These are phyloP conservation scores for Chelonia mydas DNA, from an alignment of 2,797 vertebrate genomes.

Conservation along the genomic window DNA sequence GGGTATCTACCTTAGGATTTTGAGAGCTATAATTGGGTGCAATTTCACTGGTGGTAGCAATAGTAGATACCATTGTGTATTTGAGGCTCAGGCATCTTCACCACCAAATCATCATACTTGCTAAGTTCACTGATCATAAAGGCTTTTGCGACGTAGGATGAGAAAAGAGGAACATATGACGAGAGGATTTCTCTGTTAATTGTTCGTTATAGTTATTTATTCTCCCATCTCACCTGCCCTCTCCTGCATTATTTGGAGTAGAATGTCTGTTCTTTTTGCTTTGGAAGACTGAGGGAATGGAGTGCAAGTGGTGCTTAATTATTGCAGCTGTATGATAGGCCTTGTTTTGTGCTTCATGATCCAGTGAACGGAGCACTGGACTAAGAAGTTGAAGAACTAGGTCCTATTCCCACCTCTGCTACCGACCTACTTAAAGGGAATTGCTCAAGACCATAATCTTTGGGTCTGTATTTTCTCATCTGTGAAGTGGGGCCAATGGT, in stretches of 20 bases:
- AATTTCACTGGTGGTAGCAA: background rate
- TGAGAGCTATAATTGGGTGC: background rate
- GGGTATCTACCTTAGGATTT: background rate
- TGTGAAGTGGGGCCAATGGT: background rate
- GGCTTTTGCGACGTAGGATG: background rate
- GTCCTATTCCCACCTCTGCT: background rate
- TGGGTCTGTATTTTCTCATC: fast-evolving
- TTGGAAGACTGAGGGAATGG: background rate
- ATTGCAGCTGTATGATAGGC: fast-evolving
- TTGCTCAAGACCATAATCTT: too few species aligned
- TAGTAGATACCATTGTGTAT: background rate
- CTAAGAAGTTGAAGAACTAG: background rate
- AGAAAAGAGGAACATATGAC: background rate
- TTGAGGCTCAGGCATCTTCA: background rate
- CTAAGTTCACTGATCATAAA: background rate
- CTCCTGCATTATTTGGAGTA: background rate
- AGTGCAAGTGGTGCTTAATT: background rate
- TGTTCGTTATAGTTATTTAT: background rate
- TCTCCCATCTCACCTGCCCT: background rate
- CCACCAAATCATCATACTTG: fast-evolving
- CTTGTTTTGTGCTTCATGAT: background rate
- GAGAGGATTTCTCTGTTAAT: background rate
- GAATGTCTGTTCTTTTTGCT: background rate
- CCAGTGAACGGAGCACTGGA: background rate
- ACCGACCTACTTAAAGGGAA: fast-evolving